A percentile compares a stretch with the other conserved stretches of the same genome.
These are phyloP conservation scores for Oryzias dopingdopingensis DNA, from an alignment of 2,797 vertebrate genomes.

Conservation along the genomic window DNA sequence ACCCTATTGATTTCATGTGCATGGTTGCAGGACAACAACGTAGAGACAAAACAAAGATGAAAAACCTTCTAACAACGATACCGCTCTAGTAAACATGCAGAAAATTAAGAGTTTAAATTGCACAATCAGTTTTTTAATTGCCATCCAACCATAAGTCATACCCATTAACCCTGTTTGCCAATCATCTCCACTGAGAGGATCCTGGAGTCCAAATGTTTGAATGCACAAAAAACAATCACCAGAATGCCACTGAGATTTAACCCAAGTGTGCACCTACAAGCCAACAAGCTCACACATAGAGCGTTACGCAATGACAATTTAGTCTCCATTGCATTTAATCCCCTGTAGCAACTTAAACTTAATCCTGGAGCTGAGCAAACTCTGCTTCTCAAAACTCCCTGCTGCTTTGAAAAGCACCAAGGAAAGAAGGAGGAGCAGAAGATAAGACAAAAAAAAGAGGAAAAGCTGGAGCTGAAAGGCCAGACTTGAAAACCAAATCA, in stretches of 20 bases:
- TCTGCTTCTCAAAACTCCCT: slow-evolving; percentile 55
- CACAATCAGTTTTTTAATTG: slow-evolving; percentile 63
- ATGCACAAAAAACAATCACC: slow-evolving; percentile 65
- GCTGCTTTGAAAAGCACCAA: slow-evolving; percentile 43
- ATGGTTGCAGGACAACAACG: too few relatives aligned
- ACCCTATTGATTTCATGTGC: too few relatives aligned
- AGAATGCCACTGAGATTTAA: slow-evolving; percentile 63
- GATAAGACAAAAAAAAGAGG: slow-evolving; percentile 31
- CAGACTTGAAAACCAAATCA: slow-evolving; percentile 18
- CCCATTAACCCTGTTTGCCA: slow-evolving; percentile 54
- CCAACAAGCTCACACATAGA: slow-evolving; percentile 8
- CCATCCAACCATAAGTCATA: slow-evolving; percentile 35
- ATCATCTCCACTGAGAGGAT: slow-evolving; percentile 38
- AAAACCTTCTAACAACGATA: too few relatives aligned
- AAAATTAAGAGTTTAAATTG: slow-evolving; percentile 52
- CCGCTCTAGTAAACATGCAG: background rate
- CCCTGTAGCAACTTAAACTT: slow-evolving; percentile 68
- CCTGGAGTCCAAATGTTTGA: slow-evolving; percentile 48
- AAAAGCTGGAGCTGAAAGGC: slow-evolving; percentile 22
- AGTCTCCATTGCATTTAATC: slow-evolving; percentile 79
- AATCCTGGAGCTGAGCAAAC: slow-evolving; percentile 70
- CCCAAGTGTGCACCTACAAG: slow-evolving; percentile 9
- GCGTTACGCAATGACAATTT: slow-evolving; percentile 69
- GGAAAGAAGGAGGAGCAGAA: slow-evolving; percentile 25
- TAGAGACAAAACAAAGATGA: too few relatives aligned